These are phyloP conservation scores for Zele albiditarsus DNA, from an alignment of 2,888 invertebrate genomes.

Conservation along the genomic window DNA sequence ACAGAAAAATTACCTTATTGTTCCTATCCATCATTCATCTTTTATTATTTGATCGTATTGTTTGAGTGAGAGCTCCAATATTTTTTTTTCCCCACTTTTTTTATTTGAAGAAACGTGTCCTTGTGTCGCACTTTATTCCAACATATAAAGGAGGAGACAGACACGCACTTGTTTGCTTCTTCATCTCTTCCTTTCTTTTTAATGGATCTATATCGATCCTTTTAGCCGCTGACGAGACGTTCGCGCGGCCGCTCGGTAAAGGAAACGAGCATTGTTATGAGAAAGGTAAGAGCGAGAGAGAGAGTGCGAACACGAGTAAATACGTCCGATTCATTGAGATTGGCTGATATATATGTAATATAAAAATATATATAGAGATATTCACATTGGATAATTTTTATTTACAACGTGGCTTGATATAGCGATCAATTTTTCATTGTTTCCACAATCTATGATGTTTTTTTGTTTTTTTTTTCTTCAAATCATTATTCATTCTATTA, in stretches of 20 bases:
- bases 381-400: not conserved
- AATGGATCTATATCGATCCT: conserved; percentile 29
- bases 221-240: conserved; percentile 71
- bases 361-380: not conserved
- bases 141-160: not conserved
- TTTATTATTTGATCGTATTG: conserved; percentile 24
- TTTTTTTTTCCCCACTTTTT: conserved; percentile 8
- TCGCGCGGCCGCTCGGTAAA: conserved; percentile 71
- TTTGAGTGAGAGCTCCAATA: not conserved
- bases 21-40: conserved; percentile 32
- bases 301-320: conserved; percentile 6
- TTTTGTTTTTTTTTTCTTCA: not conserved
- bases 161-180: not conserved
- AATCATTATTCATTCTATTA: not conserved
- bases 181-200: not conserved
- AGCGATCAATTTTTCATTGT: not conserved
- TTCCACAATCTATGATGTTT: not conserved
- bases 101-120: not conserved
- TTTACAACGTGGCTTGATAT: not conserved
- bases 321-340: not conserved
- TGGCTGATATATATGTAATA: not conserved
- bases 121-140: not conserved
- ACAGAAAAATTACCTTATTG: conserved; percentile 7
- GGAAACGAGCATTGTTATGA: conserved; percentile 67
- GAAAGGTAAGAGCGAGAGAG: conserved; percentile 65